phyloP scores from a whole-genome alignment of 1,140 invertebrate genomes.

The Leptinotarsa defecta region DNA sequence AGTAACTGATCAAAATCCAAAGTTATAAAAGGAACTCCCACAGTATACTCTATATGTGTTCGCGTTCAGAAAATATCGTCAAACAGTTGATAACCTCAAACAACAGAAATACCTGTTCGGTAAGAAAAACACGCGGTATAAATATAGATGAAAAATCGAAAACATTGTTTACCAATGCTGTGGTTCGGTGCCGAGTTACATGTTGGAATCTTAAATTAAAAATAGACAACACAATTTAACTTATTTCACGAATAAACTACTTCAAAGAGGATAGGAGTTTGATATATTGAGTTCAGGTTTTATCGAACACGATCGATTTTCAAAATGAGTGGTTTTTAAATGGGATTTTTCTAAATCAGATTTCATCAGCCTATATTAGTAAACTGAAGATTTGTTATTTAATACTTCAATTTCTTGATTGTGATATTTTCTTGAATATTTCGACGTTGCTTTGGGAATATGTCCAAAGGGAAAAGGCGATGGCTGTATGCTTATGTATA shows the following conservation, averaged over 20 bases:
- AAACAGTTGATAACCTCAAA: not conserved
- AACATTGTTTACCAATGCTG: conserved; percentile 1
- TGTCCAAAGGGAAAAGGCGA: no score
- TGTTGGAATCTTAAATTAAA: conserved; percentile 1
- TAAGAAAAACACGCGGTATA: not conserved
- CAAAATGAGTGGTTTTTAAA: no score
- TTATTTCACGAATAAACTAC: not conserved
- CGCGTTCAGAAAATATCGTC: not conserved
- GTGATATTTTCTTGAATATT: no score
- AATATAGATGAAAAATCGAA: conserved; percentile 1
- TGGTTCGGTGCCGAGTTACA: conserved; percentile 4
- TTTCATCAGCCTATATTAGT: no score
- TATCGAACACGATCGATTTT: not conserved
- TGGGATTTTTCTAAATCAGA: no score
- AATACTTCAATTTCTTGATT: no score
- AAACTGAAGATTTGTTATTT: no score
- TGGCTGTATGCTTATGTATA: no score
- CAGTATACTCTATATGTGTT: no score
- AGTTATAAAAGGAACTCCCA: no score
- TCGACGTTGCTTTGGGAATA: no score
- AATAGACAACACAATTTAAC: conserved; percentile 6
- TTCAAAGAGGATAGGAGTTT: not conserved
- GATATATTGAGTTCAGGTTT: not conserved
- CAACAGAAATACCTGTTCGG: conserved; percentile 5
- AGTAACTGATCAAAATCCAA: no score